Percentiles rank a stretch among this genome's conserved stretches.
Conservation (phyloP, 2,113 vertebrate species). For the Pterocles orientalis region DNA sequence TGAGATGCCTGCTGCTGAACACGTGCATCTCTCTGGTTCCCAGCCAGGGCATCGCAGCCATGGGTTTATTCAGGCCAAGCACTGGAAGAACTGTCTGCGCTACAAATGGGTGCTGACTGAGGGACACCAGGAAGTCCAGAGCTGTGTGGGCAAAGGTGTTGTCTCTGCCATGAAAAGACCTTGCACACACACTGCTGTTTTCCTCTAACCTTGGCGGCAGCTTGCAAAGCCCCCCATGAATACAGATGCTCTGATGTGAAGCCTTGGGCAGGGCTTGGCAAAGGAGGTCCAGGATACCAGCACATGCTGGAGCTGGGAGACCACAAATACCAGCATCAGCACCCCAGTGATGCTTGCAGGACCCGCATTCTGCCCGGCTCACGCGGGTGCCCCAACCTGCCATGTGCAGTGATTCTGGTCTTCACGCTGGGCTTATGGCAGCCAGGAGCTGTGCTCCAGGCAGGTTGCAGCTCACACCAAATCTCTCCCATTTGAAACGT, state of each 20-base stretch:
- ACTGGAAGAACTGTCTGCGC: not conserved
- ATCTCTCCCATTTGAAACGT: not conserved
- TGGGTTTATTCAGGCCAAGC: not conserved
- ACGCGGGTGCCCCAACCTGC: accelerated
- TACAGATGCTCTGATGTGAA: not conserved
- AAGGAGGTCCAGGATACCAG: not conserved
- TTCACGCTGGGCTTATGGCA: not conserved
- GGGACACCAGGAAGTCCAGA: not conserved
- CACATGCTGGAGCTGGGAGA: not conserved
- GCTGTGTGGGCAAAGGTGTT: not conserved
- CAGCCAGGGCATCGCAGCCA: accelerated
- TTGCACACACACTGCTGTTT: not conserved
- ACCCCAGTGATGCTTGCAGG: not conserved
- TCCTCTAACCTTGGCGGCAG: not conserved
- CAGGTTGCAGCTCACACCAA: not conserved
- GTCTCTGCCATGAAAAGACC: not conserved
- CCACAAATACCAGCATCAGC: not conserved
- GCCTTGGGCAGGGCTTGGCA: not conserved
- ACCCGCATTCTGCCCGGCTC: not conserved
- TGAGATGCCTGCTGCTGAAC: not conserved
- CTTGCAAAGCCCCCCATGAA: not conserved
- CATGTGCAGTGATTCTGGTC: not conserved
- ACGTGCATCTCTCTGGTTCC: not conserved
- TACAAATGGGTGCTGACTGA: not conserved
- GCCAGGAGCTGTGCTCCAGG: not conserved